phyloP scores from a whole-genome alignment of 2,888 invertebrate genomes.

The Xestoiulus laeticollis region DNA sequence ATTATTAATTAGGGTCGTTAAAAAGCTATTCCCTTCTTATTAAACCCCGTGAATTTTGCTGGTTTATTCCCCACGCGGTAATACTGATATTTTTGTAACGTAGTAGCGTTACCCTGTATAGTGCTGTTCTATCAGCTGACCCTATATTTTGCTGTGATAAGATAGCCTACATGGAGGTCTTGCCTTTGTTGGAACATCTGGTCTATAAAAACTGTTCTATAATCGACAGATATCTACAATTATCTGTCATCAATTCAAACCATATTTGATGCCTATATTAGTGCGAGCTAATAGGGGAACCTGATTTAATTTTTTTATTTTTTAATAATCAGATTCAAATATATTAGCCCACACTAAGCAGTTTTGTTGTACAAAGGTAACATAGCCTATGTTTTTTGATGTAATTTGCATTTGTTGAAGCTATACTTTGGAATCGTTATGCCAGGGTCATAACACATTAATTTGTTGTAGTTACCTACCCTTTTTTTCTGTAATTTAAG shows the following conservation, averaged over 20 bases:
- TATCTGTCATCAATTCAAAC: neutral
- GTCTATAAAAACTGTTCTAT: neutral
- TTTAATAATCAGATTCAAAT: too few relatives aligned
- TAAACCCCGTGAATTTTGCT: neutral
- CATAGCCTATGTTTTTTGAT: too few relatives aligned
- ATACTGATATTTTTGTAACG: neutral
- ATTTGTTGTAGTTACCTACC: too few relatives aligned
- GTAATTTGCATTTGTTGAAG: neutral
- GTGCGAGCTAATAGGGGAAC: too few relatives aligned
- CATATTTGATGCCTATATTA: neutral
- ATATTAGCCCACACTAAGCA: too few relatives aligned
- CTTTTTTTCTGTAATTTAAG: neutral
- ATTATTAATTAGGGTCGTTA: slow-evolving; percentile 24
- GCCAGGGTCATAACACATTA: too few relatives aligned
- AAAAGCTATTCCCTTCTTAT: neutral
- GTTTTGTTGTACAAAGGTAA: too few relatives aligned
- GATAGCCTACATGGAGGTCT: neutral
- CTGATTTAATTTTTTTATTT: too few relatives aligned
- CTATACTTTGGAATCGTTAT: neutral
- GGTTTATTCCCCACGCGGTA: neutral
- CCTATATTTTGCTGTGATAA: slow-evolving; percentile 1
- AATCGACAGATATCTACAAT: neutral
- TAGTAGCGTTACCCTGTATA: neutral
- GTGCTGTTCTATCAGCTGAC: slow-evolving; percentile 13
- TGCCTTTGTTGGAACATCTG: slow-evolving; percentile 17